Percentiles rank a stretch among this genome's conserved stretches.
Evolutionary conservation across 1,140 invertebrate species (phyloP).

Genomic region (Lucilia sericata): DNA sequence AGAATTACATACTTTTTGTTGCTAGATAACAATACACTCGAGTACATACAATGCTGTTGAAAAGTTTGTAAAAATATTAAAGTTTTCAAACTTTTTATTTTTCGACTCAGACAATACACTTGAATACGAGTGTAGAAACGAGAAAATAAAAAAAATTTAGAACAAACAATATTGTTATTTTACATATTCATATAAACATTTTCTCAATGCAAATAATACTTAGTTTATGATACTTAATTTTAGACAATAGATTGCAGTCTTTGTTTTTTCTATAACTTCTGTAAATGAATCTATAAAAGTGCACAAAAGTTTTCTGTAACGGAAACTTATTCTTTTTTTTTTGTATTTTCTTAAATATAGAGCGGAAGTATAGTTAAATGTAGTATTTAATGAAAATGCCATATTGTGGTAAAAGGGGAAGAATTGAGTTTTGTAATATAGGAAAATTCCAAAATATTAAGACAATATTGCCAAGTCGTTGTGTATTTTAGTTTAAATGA

Average conservation of each 20-base stretch:
- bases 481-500: too few relatives aligned
- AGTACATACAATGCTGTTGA: neutral
- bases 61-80: slow-evolving; percentile 18
- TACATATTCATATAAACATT: neutral
- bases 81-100: neutral
- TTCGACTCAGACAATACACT: neutral
- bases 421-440: too few relatives aligned
- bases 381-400: neutral
- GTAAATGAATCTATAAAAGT: neutral
- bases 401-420: too few relatives aligned
- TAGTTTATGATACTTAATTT: slow-evolving; percentile 17
- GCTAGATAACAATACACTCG: too few relatives aligned
- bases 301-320: slow-evolving; percentile 16
- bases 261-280: neutral
- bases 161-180: neutral
- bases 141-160: neutral
- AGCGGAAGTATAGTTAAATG: neutral
- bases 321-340: neutral
- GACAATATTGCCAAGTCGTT: too few relatives aligned
- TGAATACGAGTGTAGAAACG: neutral
- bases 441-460: too few relatives aligned
- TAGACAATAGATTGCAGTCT: neutral
- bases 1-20: too few relatives aligned
- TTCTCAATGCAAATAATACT: neutral
- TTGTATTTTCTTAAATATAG: neutral